Base-by-base conservation (phyloP, 2,797 vertebrate species). In the Podargus strigoides region DNA sequence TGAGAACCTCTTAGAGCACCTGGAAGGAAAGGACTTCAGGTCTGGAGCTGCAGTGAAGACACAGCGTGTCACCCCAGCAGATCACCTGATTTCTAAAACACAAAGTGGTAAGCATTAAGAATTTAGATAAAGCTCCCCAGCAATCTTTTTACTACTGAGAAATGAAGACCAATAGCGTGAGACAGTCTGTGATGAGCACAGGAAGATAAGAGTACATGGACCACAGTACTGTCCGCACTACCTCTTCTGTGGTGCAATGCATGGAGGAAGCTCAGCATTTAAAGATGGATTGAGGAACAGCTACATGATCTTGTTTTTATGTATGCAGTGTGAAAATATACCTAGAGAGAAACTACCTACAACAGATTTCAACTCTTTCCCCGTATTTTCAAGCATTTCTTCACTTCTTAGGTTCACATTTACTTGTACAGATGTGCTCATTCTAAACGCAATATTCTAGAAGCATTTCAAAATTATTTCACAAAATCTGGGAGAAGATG, bases 141-240 rank as follows among this genome's bases (percentile, higher is more conserved):
- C 1, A 36, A 18, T 5, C 20, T 49, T 41, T 18, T 42, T 23
- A 36, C 58, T 59, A 5, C 47, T 37, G 37, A 81, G 83, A 60
- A 50, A 27, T 5, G 28, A n/a, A 52, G 10, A 18, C 28, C 27
- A 64, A 7, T 0, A 26, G 22, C 28, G 14, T 34, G 46, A 74
- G 64, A 52, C 34, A 21, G 37, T 6, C 39, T 46, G 60, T 1
- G 4, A 10, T 17, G 15, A 0, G 0, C 15, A 46, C 37, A 58
- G 42, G 20, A 7, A 78, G 28, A 32, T 4, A 20, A 36, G 10
- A 49, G 28, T 49, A 52, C 41, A 3, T 0, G 2, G 78, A 74
- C 32, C 34, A 19, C 41, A 13, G 21, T n/a, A 37, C 22, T 32
- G 4, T 1, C 34, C 34, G 32, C 28, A 10, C 39, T 41, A 27